These are phyloP conservation scores for Coracopsis vasa DNA, from an alignment of 2,113 vertebrate species.

Conservation along the genomic window DNA sequence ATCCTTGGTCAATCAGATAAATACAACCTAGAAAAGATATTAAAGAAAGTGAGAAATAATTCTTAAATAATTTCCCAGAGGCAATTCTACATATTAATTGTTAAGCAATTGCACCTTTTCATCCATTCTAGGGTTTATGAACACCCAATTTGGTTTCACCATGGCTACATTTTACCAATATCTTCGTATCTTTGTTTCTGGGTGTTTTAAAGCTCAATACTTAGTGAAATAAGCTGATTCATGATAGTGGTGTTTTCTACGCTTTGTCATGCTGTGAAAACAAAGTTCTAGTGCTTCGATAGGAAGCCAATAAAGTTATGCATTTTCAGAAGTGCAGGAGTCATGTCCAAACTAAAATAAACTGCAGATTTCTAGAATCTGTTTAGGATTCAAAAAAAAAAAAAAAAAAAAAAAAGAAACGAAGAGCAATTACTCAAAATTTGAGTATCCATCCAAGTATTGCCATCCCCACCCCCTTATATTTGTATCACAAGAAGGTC, in stretches of 20 bases:
- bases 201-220: neutral
- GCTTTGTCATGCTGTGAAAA: neutral
- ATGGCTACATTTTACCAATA: neutral
- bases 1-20: neutral
- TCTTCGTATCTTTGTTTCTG: neutral
- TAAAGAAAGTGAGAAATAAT: neutral
- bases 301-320: neutral
- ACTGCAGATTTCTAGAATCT: neutral
- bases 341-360: neutral
- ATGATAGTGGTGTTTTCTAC: neutral
- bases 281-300: neutral
- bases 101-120: neutral
- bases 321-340: neutral
- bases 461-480: rapidly evolving
- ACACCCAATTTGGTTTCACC: neutral
- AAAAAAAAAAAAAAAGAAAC: neutral
- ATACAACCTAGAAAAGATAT: neutral
- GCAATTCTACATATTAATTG: neutral
- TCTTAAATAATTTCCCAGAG: neutral
- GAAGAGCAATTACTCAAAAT: neutral
- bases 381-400: neutral
- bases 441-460: neutral
- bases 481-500: neutral
- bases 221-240: neutral
- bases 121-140: neutral